These are phyloP conservation scores for Luehdorfia chinensis DNA, from an alignment of 1,140 invertebrate species.

Conservation along the genomic window DNA sequence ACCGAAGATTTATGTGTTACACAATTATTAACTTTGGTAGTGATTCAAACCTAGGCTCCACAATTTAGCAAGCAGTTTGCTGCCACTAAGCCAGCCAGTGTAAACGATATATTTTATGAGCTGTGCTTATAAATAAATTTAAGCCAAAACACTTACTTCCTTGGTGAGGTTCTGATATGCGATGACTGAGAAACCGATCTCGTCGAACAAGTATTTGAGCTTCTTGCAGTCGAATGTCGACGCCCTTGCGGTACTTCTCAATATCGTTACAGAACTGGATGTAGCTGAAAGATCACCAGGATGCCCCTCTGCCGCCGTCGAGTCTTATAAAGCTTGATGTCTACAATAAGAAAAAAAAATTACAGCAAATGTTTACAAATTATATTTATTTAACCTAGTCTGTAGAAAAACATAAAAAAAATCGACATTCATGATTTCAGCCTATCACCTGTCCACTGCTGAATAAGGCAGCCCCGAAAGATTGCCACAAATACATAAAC, in stretches of 20 bases:
- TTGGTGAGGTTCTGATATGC: slow-evolving; percentile 49
- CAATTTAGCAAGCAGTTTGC: too few species aligned
- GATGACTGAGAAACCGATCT: slow-evolving; percentile 62
- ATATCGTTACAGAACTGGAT: slow-evolving; percentile 48
- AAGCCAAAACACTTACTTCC: slow-evolving; percentile 30
- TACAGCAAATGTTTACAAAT: neutral
- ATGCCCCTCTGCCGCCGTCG: slow-evolving; percentile 51
- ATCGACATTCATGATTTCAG: too few species aligned
- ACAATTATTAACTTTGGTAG: too few species aligned
- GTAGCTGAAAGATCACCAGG: slow-evolving; percentile 62
- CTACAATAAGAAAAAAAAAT: slow-evolving; percentile 21
- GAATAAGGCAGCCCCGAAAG: too few species aligned
- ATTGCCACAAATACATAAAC: too few species aligned
- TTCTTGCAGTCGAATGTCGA: slow-evolving; percentile 55
- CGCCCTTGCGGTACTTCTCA: slow-evolving; percentile 50
- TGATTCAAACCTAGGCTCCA: too few species aligned
- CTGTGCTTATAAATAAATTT: neutral
- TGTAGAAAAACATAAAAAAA: too few species aligned
- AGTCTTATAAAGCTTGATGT: slow-evolving; percentile 50
- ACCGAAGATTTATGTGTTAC: too few species aligned
- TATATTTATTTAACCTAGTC: too few species aligned
- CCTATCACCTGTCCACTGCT: too few species aligned
- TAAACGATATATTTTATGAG: too few species aligned
- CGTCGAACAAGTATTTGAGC: slow-evolving; percentile 61
- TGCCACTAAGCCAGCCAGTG: too few species aligned